Base-by-base conservation (phyloP, 2,113 vertebrate genomes). In the Eublepharis macularius region DNA sequence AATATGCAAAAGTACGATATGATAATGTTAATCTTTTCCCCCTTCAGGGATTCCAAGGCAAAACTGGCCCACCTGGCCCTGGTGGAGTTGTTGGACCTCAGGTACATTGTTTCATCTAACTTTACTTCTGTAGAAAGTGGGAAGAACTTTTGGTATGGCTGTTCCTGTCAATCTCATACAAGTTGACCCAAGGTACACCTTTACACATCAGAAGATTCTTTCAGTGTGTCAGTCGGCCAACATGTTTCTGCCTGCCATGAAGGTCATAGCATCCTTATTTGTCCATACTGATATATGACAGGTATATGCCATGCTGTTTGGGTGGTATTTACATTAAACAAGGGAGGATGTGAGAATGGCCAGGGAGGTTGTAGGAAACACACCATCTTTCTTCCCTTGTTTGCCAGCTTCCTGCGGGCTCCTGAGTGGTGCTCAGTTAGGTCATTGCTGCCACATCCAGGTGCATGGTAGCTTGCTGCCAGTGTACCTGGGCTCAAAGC, bases 11-110 rank as follows among this genome's bases (percentile, higher is more conserved):
- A 17, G 29, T 63, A 63, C 8, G 4, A 63, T 29, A 57, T n/a
- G 51, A 76, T 47, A 75, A 3, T 24, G 54, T 81, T 88, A 75
- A 8, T 8, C 32, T 82, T 41, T 74, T 95, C 92, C 89, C 92
- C 88, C 51, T n/a, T 84, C 92, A 99, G 99, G 99, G 99, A 82
- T 99, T 99, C 95, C 98, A 99, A 98, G 99, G 99, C 84, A 99
- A 99, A 94, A 99, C 98, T 1, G 99, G 99, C 85, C 98, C 99
- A 54, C 98, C 98, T 29, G 99, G 99, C 34, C 99, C 99, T 81
- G 99, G 98, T 41, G 99, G 99, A 17, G 99, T 99, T 51, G 98
- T 99, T 86, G 99, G 99, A 84, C 99, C 99, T 70, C 98, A 99
- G 97, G 99, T 99, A 96, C 60, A 81, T 92, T 63, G 63, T 77